Evolutionary conservation across 2,888 invertebrate species (phyloP).

Genomic region (Ischnura elegans): DNA sequence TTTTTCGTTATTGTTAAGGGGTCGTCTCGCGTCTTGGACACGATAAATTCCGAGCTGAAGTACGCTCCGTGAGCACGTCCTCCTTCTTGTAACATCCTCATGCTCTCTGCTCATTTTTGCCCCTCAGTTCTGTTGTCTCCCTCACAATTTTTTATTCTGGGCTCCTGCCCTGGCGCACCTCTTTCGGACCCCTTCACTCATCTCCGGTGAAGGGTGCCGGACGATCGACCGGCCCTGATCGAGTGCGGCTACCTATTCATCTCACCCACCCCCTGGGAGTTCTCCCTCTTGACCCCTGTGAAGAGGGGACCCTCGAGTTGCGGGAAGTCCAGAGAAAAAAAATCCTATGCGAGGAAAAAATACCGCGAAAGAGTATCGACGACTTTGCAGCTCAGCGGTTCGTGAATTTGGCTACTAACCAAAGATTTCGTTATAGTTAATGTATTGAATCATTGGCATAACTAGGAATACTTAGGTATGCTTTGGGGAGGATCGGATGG

Average conservation of each 20-base stretch:
- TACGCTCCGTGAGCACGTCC: not conserved
- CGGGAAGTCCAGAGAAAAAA: not conserved
- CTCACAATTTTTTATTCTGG: not conserved
- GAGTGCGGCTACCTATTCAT: constrained; percentile 20
- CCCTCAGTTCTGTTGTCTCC: not conserved
- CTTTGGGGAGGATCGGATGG: no score
- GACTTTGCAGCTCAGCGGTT: no score
- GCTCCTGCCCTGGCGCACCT: not conserved
- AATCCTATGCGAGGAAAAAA: not conserved
- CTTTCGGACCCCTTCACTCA: not conserved
- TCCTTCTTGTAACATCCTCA: not conserved
- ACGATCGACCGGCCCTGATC: not conserved
- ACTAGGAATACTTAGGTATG: no score
- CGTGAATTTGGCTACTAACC: no score
- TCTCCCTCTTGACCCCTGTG: not conserved
- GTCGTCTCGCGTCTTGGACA: constrained; percentile 26
- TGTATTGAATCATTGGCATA: no score
- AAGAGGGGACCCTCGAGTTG: not conserved
- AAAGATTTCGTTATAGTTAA: no score
- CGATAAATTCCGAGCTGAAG: not conserved
- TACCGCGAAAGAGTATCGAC: not conserved
- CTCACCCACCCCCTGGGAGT: not conserved
- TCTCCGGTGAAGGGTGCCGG: not conserved
- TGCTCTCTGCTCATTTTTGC: not conserved
- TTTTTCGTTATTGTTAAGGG: constrained; percentile 26